These are phyloP conservation scores for Venustaconcha ellipsiformis DNA, from an alignment of 1,140 invertebrate genomes.

Conservation along the genomic window DNA sequence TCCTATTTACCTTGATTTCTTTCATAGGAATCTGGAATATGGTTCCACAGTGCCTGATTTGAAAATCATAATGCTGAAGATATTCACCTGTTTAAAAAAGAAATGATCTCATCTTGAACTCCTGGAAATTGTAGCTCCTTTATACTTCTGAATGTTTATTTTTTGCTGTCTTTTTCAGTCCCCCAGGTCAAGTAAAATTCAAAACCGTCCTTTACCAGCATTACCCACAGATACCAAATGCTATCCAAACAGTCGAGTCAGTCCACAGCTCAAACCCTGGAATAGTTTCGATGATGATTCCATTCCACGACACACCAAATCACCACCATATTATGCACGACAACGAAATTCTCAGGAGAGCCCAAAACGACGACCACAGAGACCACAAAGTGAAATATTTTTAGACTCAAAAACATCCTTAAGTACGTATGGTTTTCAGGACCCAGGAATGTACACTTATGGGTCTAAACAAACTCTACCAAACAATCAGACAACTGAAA, in stretches of 20 bases:
- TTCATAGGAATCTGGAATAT: no score
- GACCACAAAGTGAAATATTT: constrained; percentile 50
- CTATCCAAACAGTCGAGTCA: constrained; percentile 18
- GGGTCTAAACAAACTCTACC: background rate
- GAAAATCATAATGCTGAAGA: no score
- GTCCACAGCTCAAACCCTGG: constrained; percentile 36
- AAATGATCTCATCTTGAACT: no score
- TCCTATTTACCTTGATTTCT: no score
- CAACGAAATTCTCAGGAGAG: constrained; percentile 23
- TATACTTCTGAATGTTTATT: background rate
- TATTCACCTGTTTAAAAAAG: no score
- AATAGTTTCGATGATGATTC: constrained; percentile 50
- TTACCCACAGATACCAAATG: constrained; percentile 23
- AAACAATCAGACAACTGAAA: no score
- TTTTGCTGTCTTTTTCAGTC: constrained; percentile 19
- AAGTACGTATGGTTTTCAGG: constrained; percentile 11
- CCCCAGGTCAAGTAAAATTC: constrained; percentile 38
- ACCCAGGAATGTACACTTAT: constrained; percentile 44
- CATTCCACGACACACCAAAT: constrained; percentile 26
- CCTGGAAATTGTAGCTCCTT: no score
- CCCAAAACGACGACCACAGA: constrained; percentile 35
- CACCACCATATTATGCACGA: constrained; percentile 7
- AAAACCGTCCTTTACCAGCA: constrained; percentile 51
- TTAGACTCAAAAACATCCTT: constrained; percentile 26
- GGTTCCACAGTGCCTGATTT: no score